These are phyloP conservation scores for Homarus americanus DNA, from an alignment of 1,140 invertebrate genomes.

Conservation along the genomic window DNA sequence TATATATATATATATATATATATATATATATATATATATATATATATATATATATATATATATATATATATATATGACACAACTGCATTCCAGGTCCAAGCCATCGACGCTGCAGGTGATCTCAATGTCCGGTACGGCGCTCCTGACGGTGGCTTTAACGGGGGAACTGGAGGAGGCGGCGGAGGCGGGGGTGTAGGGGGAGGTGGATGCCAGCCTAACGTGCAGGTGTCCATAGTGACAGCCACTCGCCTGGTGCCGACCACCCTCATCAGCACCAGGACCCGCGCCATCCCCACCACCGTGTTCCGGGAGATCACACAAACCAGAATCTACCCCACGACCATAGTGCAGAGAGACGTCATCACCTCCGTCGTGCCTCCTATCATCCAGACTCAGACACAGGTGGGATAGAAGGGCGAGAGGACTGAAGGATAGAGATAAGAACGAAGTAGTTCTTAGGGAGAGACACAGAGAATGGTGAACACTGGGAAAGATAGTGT, in stretches of 20 bases:
- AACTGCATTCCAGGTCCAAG: background rate
- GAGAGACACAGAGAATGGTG: too few species aligned
- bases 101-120: background rate
- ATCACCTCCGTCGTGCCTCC: slow-evolving; percentile 45
- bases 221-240: slow-evolving; percentile 53
- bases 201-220: background rate
- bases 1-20: too few species aligned
- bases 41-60: too few species aligned
- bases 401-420: slow-evolving; percentile 17
- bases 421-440: too few species aligned
- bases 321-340: slow-evolving; percentile 57
- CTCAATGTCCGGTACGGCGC: background rate
- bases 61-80: background rate
- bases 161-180: slow-evolving; percentile 4
- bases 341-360: slow-evolving; percentile 39
- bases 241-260: slow-evolving; percentile 53
- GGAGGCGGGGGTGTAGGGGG: slow-evolving; percentile 3
- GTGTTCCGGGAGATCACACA: slow-evolving; percentile 57
- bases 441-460: too few species aligned
- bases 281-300: slow-evolving; percentile 61
- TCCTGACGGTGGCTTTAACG: background rate
- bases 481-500: too few species aligned
- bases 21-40: too few species aligned
- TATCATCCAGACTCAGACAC: slow-evolving; percentile 49
- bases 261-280: slow-evolving; percentile 57